Evolutionary conservation across 1,140 invertebrate species (phyloP), one percentile per base, ranked within the genome.

Genomic region (Heterodera schachtii): DNA sequence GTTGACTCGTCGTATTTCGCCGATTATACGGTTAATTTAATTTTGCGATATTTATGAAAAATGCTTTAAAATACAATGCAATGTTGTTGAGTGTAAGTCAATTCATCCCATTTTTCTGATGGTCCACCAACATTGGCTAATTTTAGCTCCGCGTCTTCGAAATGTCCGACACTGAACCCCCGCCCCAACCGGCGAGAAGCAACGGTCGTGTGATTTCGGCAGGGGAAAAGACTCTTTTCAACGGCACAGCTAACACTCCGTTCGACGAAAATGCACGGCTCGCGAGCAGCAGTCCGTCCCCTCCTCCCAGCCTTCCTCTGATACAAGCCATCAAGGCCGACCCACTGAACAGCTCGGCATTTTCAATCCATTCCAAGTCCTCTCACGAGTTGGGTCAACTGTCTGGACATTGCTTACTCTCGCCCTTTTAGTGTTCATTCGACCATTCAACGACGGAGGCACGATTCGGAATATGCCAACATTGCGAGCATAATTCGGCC

Each of bases 391-490:
- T 78, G 77, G 3, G 49, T 64, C 57, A 8, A 64, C 2, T 64
- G 19, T n/a, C 19, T 52, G 5, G 5, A 73, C 13, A 52, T 2
- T n/a, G 8, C 19, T 67, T 64, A 19, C 16, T n/a, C 67, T 0
- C 52, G 16, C 46, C 19, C 44, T 77, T 60, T 8, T 80, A 52
- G 44, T 19, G 21, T 52, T 49, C 69, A 47, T 76, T 73, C 70
- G 49, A 69, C 70, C 3, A 41, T 73, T 9, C 69, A 69, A 60
- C 64, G 77, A 7, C 49, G 75, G 21, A 81, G 49, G 52, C 47
- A 67, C 11, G 80, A 81, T 57, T 81, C 86, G 19, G 87, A 88
- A 46, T 88, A 88, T 78, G 87, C 87, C 11, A 88, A 88, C 71
- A 76, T 88, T 43, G 64, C 87, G 4, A 76, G 64, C 49, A 73